A percentile compares a stretch with the other conserved stretches of the same genome.
phyloP scores from a whole-genome alignment of 2,888 invertebrate genomes.

The Tetranychus truncatus region DNA sequence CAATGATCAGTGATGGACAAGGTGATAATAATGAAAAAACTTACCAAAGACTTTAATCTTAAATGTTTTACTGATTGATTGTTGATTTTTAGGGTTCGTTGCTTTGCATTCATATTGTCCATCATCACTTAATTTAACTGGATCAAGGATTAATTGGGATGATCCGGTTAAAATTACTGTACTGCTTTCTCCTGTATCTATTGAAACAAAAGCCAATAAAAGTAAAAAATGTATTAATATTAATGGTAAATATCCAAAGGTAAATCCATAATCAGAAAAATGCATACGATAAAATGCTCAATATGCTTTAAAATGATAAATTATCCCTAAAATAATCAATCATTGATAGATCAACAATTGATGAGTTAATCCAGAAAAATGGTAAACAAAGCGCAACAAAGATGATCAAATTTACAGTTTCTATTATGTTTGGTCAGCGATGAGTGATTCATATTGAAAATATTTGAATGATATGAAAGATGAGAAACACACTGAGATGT shows the following conservation, averaged over 20 bases:
- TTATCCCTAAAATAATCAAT: not conserved
- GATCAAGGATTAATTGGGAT: not conserved
- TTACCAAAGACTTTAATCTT: not conserved
- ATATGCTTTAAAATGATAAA: not conserved
- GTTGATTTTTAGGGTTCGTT: not conserved
- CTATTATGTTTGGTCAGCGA: not conserved
- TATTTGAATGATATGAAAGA: too few relatives aligned
- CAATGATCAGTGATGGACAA: too few relatives aligned
- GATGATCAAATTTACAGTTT: not conserved
- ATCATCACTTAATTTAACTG: not conserved
- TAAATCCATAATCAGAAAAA: not conserved
- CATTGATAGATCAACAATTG: not conserved
- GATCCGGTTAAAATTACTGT: not conserved
- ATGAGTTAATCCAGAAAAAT: not conserved
- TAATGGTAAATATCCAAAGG: too few relatives aligned
- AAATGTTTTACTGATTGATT: not conserved
- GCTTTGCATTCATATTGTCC: not conserved
- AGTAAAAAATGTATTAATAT: too few relatives aligned
- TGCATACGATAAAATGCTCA: not conserved
- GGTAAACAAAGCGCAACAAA: not conserved
- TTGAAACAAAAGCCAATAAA: too few relatives aligned
- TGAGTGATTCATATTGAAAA: too few relatives aligned
- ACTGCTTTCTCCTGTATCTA: too few relatives aligned
- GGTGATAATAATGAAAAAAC: not conserved
- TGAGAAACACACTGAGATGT: too few relatives aligned